Conservation (phyloP, 1,140 invertebrate species). For the Eciton burchellii region DNA sequence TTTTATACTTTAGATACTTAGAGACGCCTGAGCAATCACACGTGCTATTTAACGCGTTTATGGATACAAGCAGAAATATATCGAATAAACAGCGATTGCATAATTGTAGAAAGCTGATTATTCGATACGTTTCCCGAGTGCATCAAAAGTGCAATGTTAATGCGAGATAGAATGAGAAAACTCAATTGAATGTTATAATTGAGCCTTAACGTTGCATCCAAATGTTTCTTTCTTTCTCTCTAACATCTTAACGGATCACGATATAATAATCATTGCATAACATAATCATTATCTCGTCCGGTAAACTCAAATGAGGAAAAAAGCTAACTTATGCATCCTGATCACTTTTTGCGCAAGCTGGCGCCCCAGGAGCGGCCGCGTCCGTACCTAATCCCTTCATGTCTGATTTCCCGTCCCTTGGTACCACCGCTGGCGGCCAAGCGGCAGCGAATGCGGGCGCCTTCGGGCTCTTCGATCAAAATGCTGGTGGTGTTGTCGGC, state of each 20-base stretch:
- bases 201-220: constrained; percentile 11
- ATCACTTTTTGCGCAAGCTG: constrained; percentile 88
- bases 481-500: constrained; percentile 77
- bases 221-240: constrained; percentile 6
- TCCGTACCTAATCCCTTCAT: constrained; percentile 86
- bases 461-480: constrained; percentile 70
- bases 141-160: not conserved
- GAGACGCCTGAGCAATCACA: constrained; percentile 52
- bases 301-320: not conserved
- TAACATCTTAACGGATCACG: constrained; percentile 28
- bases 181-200: not conserved
- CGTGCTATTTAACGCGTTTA: constrained; percentile 36
- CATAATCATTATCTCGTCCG: constrained; percentile 6
- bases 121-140: constrained; percentile 14
- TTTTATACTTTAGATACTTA: constrained; percentile 56
- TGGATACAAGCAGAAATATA: constrained; percentile 13
- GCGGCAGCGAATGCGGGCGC: constrained; percentile 57
- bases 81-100: constrained; percentile 18
- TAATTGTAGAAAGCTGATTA: not conserved
- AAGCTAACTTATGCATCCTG: constrained; percentile 77
- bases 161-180: not conserved
- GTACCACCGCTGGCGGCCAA: constrained; percentile 68
- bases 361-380: constrained; percentile 86
- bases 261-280: constrained; percentile 36
- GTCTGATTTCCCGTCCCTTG: constrained; percentile 84